These are phyloP conservation scores for Phymastichus coffea DNA, from an alignment of 1,140 invertebrate species.

Conservation along the genomic window DNA sequence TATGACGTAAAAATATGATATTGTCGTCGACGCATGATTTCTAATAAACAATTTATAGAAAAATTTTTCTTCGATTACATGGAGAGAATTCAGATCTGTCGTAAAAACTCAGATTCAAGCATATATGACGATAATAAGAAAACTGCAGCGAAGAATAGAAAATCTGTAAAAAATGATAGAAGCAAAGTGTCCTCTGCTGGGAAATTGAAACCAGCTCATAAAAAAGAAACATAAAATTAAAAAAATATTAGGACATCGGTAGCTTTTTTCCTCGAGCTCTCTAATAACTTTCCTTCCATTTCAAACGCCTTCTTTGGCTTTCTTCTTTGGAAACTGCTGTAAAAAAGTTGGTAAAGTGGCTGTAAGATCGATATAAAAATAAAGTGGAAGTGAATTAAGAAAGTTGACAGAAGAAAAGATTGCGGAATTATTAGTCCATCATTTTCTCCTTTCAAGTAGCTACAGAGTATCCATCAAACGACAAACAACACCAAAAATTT, in stretches of 20 bases:
- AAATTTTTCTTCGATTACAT: neutral
- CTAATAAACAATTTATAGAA: neutral
- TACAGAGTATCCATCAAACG: too few relatives aligned
- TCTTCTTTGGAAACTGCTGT: neutral
- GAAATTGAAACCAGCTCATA: neutral
- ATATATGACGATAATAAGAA: too few relatives aligned
- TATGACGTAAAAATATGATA: neutral
- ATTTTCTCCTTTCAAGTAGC: too few relatives aligned
- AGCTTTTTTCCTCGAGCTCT: constrained; percentile 6
- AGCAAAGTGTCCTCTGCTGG: too few relatives aligned
- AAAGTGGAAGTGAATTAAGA: constrained; percentile 8
- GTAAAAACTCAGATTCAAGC: too few relatives aligned
- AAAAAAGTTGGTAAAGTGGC: constrained; percentile 16
- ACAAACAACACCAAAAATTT: too few relatives aligned
- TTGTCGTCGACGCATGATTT: neutral
- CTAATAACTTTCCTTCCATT: neutral
- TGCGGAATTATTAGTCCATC: constrained; percentile 6
- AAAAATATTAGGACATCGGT: neutral
- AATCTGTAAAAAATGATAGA: too few relatives aligned
- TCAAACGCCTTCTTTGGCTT: neutral
- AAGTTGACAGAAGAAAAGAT: neutral
- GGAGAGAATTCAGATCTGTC: too few relatives aligned
- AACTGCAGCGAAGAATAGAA: too few relatives aligned
- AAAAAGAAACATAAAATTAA: neutral
- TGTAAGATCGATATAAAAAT: constrained; percentile 1